A percentile compares a stretch with the other conserved stretches of the same genome.
Conservation (phyloP, 2,888 invertebrate genomes). For the Hybos culiciformis region DNA sequence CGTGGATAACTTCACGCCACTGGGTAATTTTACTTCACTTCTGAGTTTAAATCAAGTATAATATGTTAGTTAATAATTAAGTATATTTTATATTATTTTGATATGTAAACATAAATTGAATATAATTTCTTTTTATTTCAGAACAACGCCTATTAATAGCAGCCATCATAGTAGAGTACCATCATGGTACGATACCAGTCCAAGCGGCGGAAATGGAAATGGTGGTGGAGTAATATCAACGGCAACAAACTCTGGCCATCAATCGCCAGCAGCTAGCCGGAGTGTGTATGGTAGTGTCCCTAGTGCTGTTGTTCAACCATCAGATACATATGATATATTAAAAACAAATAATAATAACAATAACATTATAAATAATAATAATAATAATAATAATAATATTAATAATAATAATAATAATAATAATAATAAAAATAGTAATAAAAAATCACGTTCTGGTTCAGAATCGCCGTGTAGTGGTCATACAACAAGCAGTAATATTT, state of each 20-base stretch:
- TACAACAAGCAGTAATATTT: background rate
- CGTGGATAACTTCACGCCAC: no score
- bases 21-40: no score
- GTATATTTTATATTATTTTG: no score
- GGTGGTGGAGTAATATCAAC: slow-evolving; percentile 22
- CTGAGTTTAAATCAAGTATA: no score
- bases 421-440: slow-evolving; percentile 32
- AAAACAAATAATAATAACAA: slow-evolving; percentile 18
- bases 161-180: slow-evolving; percentile 30
- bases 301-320: slow-evolving; percentile 23
- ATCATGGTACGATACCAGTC: slow-evolving; percentile 36
- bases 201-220: slow-evolving; percentile 32
- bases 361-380: slow-evolving; percentile 26
- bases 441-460: slow-evolving; percentile 30
- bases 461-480: slow-evolving; percentile 15
- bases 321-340: no score
- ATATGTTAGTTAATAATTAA: no score
- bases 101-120: slow-evolving; percentile 5
- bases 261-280: slow-evolving; percentile 17
- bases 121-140: slow-evolving; percentile 10
- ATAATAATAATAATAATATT: slow-evolving; percentile 23
- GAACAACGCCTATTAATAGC: slow-evolving; percentile 22
- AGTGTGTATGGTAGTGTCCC: slow-evolving; percentile 29
- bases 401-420: slow-evolving; percentile 18
- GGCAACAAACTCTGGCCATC: no score